phyloP scores from a whole-genome alignment of 2,888 invertebrate genomes.

The Auanema freiburgensis region DNA sequence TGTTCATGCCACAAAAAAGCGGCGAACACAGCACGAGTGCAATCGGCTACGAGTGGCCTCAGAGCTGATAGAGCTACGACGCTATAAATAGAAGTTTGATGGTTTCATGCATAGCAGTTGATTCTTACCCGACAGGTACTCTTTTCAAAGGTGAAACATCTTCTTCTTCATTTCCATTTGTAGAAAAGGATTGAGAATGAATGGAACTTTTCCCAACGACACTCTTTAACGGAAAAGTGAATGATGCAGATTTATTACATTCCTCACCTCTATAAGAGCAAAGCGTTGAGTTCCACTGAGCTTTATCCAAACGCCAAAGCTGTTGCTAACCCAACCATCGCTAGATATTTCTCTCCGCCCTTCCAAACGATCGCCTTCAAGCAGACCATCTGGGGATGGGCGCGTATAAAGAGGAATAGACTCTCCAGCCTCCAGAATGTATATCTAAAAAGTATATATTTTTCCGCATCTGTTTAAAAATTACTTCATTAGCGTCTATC shows the following conservation, averaged over 20 bases:
- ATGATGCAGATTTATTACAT: too few species aligned
- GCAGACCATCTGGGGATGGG: conserved; percentile 34
- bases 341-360: conserved; percentile 35
- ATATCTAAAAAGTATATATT: conserved; percentile 22
- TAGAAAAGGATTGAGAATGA: conserved; percentile 37
- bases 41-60: conserved; percentile 53
- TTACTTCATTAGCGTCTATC: conserved; percentile 43
- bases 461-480: not conserved
- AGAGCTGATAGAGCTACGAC: conserved; percentile 28
- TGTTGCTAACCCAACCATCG: conserved; percentile 52
- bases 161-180: conserved; percentile 50
- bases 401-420: conserved; percentile 34
- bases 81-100: not conserved
- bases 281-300: conserved; percentile 39
- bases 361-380: conserved; percentile 27
- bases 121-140: not conserved
- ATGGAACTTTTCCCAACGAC: conserved; percentile 24
- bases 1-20: conserved; percentile 96
- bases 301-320: conserved; percentile 52
- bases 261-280: conserved; percentile 39
- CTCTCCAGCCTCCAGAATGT: conserved; percentile 42
- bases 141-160: conserved; percentile 18
- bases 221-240: conserved; percentile 13
- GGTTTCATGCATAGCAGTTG: not conserved
- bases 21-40: conserved; percentile 83